Evolutionary conservation across 23 tunicate genomes (phyloP).

Genomic region (Oikopleura albicans): DNA sequence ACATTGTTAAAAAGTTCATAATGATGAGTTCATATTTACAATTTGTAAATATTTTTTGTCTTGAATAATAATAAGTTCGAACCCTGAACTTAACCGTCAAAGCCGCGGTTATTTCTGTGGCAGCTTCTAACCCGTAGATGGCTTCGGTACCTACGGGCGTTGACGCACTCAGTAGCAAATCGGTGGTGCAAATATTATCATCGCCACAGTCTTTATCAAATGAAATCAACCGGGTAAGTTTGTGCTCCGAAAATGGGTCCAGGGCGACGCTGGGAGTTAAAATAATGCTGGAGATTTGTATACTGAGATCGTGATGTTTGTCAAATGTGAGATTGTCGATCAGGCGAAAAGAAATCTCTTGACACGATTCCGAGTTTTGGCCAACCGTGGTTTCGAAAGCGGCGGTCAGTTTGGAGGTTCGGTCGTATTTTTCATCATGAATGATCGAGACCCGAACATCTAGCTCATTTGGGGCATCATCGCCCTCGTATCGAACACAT

Average conservation of each 20-base stretch:
- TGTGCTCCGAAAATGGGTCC: background rate
- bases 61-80: no score
- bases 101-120: no score
- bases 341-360: background rate
- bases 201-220: background rate
- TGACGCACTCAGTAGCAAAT: no score
- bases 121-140: no score
- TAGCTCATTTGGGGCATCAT: background rate
- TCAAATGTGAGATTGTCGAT: background rate
- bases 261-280: background rate
- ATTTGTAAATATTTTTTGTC: no score
- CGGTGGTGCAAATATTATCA: background rate
- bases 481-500: background rate
- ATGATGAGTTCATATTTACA: no score
- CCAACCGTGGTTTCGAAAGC: background rate
- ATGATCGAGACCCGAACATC: background rate
- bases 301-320: background rate
- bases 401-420: background rate
- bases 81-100: no score
- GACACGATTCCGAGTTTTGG: background rate
- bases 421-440: background rate
- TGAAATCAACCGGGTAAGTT: background rate
- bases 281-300: background rate
- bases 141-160: no score
- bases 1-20: no score